Conservation (phyloP, 2,888 invertebrate genomes). For the Cecidostiba fungosa region DNA sequence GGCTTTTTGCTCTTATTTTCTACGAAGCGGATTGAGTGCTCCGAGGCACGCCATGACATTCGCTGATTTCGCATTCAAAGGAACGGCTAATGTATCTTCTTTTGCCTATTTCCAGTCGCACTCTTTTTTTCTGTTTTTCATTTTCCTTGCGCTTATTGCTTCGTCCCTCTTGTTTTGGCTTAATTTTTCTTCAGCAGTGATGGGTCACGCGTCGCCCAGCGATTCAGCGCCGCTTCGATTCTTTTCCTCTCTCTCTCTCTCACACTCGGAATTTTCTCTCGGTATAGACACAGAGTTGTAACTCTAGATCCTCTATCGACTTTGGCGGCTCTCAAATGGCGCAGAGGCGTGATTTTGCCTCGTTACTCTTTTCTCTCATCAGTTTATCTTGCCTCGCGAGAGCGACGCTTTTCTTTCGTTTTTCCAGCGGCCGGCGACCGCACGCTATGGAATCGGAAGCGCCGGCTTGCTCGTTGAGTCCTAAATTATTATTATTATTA, state of each 20-base stretch:
- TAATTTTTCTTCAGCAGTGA: too few species aligned
- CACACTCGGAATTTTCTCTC: background rate
- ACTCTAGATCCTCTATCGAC: constrained; percentile 60
- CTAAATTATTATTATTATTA: constrained; percentile 65
- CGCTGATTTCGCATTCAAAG: constrained; percentile 48
- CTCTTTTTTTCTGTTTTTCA: background rate
- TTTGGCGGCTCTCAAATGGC: constrained; percentile 28
- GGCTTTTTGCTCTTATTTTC: constrained; percentile 14
- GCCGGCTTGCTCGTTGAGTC: constrained; percentile 9
- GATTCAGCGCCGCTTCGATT: background rate
- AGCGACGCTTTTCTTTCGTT: background rate
- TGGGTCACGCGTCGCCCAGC: background rate
- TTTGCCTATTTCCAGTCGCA: background rate
- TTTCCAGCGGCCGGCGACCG: background rate
- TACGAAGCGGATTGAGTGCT: constrained; percentile 34
- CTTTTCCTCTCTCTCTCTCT: background rate
- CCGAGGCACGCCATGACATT: constrained; percentile 48
- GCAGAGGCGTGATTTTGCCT: constrained; percentile 57
- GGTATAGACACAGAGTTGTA: constrained; percentile 61
- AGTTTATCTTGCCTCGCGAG: background rate
- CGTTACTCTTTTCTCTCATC: constrained; percentile 56
- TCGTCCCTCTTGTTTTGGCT: too few species aligned
- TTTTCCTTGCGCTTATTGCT: background rate
- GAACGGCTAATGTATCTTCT: constrained; percentile 28
- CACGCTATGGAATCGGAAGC: constrained; percentile 11